Percentiles rank a stretch among this genome's conserved stretches.
These are phyloP conservation scores for Melanotaenia duboulayi DNA, from an alignment of 2,113 vertebrate genomes.

Conservation along the genomic window DNA sequence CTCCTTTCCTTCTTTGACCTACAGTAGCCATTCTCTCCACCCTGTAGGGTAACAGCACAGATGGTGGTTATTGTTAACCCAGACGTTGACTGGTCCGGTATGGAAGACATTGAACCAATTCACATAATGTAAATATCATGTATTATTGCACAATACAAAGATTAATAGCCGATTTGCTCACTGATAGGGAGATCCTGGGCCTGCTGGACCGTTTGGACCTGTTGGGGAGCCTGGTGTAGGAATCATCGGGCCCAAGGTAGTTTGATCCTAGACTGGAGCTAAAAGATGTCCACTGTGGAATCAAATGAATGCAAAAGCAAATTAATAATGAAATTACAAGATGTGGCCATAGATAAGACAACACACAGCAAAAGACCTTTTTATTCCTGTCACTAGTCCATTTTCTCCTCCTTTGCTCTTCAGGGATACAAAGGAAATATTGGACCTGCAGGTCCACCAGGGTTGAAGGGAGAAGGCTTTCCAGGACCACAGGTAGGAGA, in stretches of 20 bases:
- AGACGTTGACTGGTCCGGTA: too few species aligned
- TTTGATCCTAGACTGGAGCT: neutral
- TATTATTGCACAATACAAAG: neutral
- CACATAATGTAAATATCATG: too few species aligned
- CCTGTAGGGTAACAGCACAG: too few species aligned
- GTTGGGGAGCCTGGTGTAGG: conserved; percentile 82
- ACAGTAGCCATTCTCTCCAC: too few species aligned
- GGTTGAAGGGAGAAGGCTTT: conserved; percentile 83
- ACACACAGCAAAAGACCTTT: too few species aligned
- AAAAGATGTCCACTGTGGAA: too few species aligned
- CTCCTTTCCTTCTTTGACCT: too few species aligned
- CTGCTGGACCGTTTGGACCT: conserved; percentile 81
- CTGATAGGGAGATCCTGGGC: conserved; percentile 86
- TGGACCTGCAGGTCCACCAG: conserved; percentile 81
- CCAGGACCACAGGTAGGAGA: conserved; percentile 82
- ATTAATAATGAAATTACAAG: too few species aligned
- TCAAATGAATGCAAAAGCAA: too few species aligned
- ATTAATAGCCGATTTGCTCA: neutral
- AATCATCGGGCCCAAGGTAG: conserved; percentile 84
- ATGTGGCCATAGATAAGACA: too few species aligned
- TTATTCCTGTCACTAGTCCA: neutral
- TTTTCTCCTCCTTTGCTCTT: neutral
- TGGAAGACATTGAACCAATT: too few species aligned
- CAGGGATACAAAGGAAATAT: conserved; percentile 85
- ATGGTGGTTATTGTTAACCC: too few species aligned